phyloP scores from a whole-genome alignment of 2,113 vertebrate genomes.

The Erythrocercus mccallii region DNA sequence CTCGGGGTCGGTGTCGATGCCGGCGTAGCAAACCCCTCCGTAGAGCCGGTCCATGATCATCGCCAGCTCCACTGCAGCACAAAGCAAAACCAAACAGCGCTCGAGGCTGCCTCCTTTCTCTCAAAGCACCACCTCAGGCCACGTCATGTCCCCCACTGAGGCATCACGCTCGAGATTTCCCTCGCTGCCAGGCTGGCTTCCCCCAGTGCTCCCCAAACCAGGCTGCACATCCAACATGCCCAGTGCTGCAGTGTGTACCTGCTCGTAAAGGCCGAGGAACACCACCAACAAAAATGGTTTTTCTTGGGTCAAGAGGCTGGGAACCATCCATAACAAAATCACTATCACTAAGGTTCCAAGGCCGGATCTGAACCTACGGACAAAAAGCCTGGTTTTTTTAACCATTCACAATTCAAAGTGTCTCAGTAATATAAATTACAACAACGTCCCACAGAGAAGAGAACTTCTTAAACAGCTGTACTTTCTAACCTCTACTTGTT shows the following conservation, averaged over 20 bases:
- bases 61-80: slow-evolving; percentile 89
- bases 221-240: not conserved
- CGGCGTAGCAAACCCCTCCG: slow-evolving; percentile 97
- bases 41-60: slow-evolving; percentile 99
- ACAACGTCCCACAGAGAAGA: not conserved
- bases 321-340: slow-evolving; percentile 99
- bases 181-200: not conserved
- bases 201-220: slow-evolving; percentile 16
- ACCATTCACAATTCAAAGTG: slow-evolving; percentile 38
- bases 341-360: slow-evolving; percentile 99
- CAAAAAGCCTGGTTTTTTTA: slow-evolving; percentile 44
- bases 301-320: slow-evolving; percentile 95
- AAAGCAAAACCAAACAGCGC: slow-evolving; percentile 1
- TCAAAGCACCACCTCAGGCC: not conserved
- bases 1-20: slow-evolving; percentile 98
- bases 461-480: not conserved
- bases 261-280: slow-evolving; percentile 96
- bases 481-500: not conserved
- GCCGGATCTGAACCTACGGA: slow-evolving; percentile 92
- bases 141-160: not conserved
- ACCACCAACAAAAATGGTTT: slow-evolving; percentile 98
- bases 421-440: slow-evolving; percentile 22
- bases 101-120: not conserved
- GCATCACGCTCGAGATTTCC: not conserved
- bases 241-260: slow-evolving; percentile 77